phyloP scores from a whole-genome alignment of 2,888 invertebrate genomes.

The Athripsodes cinereus region DNA sequence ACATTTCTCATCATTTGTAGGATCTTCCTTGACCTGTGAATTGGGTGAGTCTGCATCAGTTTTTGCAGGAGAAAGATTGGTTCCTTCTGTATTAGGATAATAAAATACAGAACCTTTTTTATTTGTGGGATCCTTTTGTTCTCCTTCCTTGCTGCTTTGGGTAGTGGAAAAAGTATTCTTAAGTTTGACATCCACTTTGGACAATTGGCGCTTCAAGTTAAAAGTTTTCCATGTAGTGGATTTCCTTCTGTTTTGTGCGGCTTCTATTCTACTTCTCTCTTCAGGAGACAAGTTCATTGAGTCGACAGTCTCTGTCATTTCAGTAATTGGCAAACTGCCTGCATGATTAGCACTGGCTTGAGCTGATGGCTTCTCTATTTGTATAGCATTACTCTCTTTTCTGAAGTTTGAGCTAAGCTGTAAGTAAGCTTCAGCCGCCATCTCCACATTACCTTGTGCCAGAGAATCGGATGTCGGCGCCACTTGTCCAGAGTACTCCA shows the following conservation, averaged over 20 bases:
- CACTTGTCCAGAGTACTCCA: conserved; percentile 17
- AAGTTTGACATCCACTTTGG: conserved; percentile 69
- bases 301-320: conserved; percentile 30
- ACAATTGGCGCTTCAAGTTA: conserved; percentile 75
- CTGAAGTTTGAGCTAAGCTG: conserved; percentile 27
- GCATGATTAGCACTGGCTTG: conserved; percentile 25
- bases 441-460: conserved; percentile 13
- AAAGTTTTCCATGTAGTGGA: conserved; percentile 71
- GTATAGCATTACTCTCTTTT: conserved; percentile 25
- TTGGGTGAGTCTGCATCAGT: conserved; percentile 30
- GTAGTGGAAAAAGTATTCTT: conserved; percentile 57
- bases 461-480: background rate
- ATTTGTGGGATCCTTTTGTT: conserved; percentile 34
- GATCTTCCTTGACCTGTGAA: conserved; percentile 31
- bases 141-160: conserved; percentile 41
- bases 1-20: conserved; percentile 14
- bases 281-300: conserved; percentile 34
- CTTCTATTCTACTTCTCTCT: conserved; percentile 39
- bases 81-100: conserved; percentile 36
- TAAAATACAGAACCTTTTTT: conserved; percentile 42
- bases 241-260: conserved; percentile 49
- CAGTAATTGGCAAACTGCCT: conserved; percentile 30
- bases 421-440: conserved; percentile 25
- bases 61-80: conserved; percentile 34
- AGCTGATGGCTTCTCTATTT: conserved; percentile 28